phyloP scores from a whole-genome alignment of 2,797 vertebrate genomes.

The Esox lucius region DNA sequence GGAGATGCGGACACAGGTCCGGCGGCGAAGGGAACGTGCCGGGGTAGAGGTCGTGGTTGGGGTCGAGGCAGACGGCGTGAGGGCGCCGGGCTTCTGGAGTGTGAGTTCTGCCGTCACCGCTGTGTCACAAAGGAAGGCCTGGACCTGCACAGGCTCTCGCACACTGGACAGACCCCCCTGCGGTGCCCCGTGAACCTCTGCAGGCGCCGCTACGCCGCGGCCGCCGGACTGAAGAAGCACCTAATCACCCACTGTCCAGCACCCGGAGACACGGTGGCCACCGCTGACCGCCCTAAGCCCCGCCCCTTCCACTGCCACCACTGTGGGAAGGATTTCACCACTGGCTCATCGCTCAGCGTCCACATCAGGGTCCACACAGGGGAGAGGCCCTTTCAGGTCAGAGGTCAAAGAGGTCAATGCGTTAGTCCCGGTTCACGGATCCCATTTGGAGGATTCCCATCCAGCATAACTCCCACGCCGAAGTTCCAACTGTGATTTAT shows the following conservation, averaged over 20 bases:
- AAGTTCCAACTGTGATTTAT: neutral
- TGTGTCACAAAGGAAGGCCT: conserved; percentile 81
- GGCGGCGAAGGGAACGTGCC: neutral
- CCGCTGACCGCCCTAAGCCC: neutral
- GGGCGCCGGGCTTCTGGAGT: conserved; percentile 55
- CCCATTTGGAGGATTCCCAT: neutral
- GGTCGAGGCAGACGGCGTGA: neutral
- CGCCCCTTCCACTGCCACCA: conserved; percentile 72
- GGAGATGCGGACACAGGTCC: neutral
- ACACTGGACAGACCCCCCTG: conserved; percentile 81
- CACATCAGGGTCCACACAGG: conserved; percentile 81
- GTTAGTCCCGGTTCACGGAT: neutral
- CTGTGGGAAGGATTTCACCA: conserved; percentile 78
- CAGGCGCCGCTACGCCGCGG: conserved; percentile 75
- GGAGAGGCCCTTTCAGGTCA: conserved; percentile 81
- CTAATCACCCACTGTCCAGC: conserved; percentile 74
- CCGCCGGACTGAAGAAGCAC: conserved; percentile 73
- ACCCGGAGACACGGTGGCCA: conserved; percentile 7
- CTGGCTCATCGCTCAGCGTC: conserved; percentile 78
- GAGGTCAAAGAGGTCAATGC: neutral
- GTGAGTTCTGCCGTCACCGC: conserved; percentile 80
- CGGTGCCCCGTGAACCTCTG: conserved; percentile 78
- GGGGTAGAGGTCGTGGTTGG: neutral
- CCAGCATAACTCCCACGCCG: neutral
- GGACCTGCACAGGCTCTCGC: conserved; percentile 79